Evolutionary conservation across 1,140 invertebrate species (phyloP).

Genomic region (Polypedilum pembai): DNA sequence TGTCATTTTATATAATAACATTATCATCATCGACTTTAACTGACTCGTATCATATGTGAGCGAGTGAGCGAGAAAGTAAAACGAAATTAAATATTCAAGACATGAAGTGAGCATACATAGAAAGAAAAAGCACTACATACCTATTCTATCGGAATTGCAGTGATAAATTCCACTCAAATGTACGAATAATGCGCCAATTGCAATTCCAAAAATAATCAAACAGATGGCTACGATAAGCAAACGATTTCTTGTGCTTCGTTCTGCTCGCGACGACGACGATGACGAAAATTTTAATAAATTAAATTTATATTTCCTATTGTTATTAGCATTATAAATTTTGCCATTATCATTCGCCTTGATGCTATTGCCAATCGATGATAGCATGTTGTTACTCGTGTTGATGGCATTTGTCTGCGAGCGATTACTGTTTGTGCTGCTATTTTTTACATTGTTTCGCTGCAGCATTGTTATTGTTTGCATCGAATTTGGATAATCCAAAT

Average conservation of each 20-base stretch:
- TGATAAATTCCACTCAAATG: constrained; percentile 27
- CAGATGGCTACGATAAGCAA: constrained; percentile 12
- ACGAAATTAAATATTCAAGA: not conserved
- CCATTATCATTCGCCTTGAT: constrained; percentile 3
- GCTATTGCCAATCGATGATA: not conserved
- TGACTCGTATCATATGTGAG: too few relatives aligned
- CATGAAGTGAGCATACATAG: not conserved
- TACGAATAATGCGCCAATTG: constrained; percentile 22
- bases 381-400: not conserved
- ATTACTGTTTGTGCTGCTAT: constrained; percentile 19
- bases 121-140: not conserved
- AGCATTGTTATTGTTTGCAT: constrained; percentile 22
- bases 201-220: constrained; percentile 25
- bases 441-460: constrained; percentile 21
- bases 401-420: not conserved
- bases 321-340: constrained; percentile 19
- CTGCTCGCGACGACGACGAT: not conserved
- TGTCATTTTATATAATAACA: too few relatives aligned
- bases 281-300: constrained; percentile 1
- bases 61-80: too few relatives aligned
- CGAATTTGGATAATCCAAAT: constrained; percentile 21
- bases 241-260: not conserved
- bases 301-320: constrained; percentile 24
- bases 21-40: too few relatives aligned
- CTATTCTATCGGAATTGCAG: constrained; percentile 22